Evolutionary conservation across 2,797 vertebrate species (phyloP).

Genomic region (Chrysocyon brachyurus): DNA sequence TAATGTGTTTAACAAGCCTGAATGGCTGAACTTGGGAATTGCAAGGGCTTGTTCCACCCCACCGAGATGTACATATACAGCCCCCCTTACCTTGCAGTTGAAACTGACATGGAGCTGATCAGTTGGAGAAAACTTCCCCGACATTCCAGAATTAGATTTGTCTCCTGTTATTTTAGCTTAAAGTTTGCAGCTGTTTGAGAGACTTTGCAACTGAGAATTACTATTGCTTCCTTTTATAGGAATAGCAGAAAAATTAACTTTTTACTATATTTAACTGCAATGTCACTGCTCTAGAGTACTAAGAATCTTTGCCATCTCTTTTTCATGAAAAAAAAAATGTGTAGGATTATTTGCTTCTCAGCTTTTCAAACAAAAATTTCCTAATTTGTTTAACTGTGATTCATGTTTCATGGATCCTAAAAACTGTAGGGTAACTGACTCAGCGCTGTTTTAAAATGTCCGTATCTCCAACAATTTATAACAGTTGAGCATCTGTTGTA

Average conservation of each 20-base stretch:
- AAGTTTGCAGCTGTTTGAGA: not conserved
- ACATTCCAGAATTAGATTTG: not conserved
- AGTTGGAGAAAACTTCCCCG: not conserved
- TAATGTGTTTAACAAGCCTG: constrained; percentile 11
- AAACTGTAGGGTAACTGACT: not conserved
- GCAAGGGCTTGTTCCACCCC: not conserved
- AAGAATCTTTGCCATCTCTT: not conserved
- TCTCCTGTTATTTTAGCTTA: not conserved
- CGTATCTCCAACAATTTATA: not conserved
- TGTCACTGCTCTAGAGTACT: not conserved
- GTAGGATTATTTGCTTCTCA: not conserved
- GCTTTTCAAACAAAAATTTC: not conserved
- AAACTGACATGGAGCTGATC: not conserved
- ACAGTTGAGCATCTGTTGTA: not conserved
- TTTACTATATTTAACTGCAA: not conserved
- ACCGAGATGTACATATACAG: not conserved
- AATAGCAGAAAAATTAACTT: not conserved
- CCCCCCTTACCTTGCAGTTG: not conserved
- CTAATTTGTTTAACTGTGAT: constrained; percentile 3
- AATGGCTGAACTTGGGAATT: not conserved
- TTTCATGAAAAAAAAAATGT: not conserved
- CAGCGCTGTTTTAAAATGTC: not conserved
- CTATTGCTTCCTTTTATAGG: not conserved
- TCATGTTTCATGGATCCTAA: not conserved
- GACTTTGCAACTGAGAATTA: not conserved